Evolutionary conservation across 2,113 vertebrate genomes (phyloP), one percentile per base, ranked within the genome.

Genomic region (Megaleporinus macrocephalus): DNA sequence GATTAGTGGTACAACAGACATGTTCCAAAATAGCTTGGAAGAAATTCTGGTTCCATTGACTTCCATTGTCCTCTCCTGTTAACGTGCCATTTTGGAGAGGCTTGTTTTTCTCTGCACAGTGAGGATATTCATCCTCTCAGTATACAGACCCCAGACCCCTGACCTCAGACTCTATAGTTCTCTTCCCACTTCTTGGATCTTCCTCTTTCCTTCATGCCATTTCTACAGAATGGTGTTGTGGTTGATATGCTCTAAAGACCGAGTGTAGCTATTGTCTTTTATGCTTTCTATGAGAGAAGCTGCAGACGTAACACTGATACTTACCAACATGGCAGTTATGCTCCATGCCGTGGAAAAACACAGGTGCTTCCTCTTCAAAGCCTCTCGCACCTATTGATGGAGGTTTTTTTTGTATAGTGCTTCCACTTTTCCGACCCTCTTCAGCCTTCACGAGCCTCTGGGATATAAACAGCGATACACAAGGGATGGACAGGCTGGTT

Each of bases 391-490:
- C 62, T 65, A 20, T 41, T 36, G 18, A 61, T 26, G 57, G 24
- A 61, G n/a, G 20, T 61, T 44, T 63, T 66, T 55, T 51, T 36
- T 36, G 36, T 77, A 29, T 22, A 29, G 63, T 68, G 63, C 63
- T 30, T 36, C 26, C 44, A 33, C 47, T 55, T 10, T 51, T 49
- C 53, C n/a, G 20, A n/a, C n/a, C 53, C 53, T 26, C n/a, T 61
- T 61, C 57, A 26, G 57, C n/a, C 57, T 61, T 61, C 15, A 6
- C 2, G n/a, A 61, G 78, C 57, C 51, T 55, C 41, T 79, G 55
- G 57, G 70, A 44, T 44, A 29, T 71, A 49, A 41, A 68, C 66
- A 55, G 27, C 30, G 44, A 77, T 49, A 65, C 75, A 16, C 24
- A 51, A 41, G 65, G 76, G 63, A 36, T 18, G 51, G 65, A 55